A percentile compares a stretch with the other conserved stretches of the same genome.
These are phyloP conservation scores for Trichechus manatus DNA, from an alignment of 2,113 vertebrate genomes.

Conservation along the genomic window DNA sequence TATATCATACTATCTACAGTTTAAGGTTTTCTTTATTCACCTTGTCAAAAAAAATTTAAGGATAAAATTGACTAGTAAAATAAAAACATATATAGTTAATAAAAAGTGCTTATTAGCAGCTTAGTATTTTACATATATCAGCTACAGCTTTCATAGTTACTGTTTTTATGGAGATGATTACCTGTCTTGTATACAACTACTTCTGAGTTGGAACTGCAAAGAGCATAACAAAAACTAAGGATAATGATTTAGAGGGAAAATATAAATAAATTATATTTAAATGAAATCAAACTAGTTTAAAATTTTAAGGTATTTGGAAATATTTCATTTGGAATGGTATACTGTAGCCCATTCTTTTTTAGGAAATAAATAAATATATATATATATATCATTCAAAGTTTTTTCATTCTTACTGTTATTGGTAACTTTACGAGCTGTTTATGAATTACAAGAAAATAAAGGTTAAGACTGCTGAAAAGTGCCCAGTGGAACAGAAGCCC, in stretches of 20 bases:
- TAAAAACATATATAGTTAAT: background rate
- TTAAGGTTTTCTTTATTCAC: conserved; percentile 32
- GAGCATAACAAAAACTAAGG: conserved; percentile 8
- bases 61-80: conserved; percentile 8
- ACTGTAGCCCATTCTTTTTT: background rate
- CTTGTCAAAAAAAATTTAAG: background rate
- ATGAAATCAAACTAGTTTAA: conserved; percentile 4
- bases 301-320: conserved; percentile 42
- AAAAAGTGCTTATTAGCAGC: conserved; percentile 36
- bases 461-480: background rate
- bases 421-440: background rate
- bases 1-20: background rate
- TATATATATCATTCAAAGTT: background rate
- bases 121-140: conserved; percentile 20
- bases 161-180: conserved; percentile 9
- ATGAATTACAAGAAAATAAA: background rate
- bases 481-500: background rate
- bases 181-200: background rate
- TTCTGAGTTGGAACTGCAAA: conserved; percentile 24
- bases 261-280: conserved; percentile 46
- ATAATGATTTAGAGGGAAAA: background rate
- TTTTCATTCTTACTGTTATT: background rate
- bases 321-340: background rate
- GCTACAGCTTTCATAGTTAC: background rate
- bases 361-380: background rate